These are phyloP conservation scores for Catharus bicknelli DNA, from an alignment of 2,113 vertebrate genomes.

Conservation along the genomic window DNA sequence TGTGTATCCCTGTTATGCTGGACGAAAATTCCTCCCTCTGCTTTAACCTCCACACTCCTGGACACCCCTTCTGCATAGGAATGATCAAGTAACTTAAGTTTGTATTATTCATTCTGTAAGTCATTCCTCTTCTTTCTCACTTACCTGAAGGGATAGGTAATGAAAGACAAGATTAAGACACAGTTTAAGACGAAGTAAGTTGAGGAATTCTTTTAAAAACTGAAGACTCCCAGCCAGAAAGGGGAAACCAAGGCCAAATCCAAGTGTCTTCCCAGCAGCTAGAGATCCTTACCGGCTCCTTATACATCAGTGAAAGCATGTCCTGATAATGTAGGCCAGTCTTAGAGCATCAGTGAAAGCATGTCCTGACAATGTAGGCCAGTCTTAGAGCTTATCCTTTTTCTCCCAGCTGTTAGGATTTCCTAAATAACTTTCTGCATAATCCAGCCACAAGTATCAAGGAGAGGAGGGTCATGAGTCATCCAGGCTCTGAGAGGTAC, in stretches of 20 bases:
- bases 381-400: constrained; percentile 58
- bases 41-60: background rate
- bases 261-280: background rate
- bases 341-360: background rate
- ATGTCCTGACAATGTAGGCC: constrained; percentile 36
- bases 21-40: background rate
- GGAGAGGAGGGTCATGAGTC: background rate
- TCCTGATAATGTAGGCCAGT: constrained; percentile 40
- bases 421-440: constrained; percentile 41
- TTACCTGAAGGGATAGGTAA: background rate
- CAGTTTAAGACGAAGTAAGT: background rate
- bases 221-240: background rate
- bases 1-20: background rate
- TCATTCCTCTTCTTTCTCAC: background rate
- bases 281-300: background rate
- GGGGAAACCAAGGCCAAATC: background rate
- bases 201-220: constrained; percentile 3
- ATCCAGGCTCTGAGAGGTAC: background rate
- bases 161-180: background rate
- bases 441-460: constrained; percentile 46
- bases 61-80: background rate
- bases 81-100: background rate
- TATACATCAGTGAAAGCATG: constrained; percentile 43
- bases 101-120: background rate
- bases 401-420: constrained; percentile 57